A percentile compares a stretch with the other conserved stretches of the same genome.
These are phyloP conservation scores for Planococcus citri DNA, from an alignment of 1,140 invertebrate species.

Conservation along the genomic window DNA sequence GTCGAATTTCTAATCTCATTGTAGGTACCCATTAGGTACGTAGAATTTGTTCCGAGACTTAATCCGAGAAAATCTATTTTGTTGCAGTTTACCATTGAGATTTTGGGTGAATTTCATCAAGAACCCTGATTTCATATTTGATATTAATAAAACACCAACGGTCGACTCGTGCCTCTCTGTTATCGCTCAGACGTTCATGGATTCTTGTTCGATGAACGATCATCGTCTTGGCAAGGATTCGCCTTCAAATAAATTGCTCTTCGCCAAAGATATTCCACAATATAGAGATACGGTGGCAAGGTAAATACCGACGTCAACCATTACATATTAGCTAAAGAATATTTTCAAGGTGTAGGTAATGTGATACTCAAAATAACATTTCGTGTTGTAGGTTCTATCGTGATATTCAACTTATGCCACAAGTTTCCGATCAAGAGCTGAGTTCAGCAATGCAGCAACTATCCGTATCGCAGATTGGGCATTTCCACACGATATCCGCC, in stretches of 20 bases:
- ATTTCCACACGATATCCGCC: constrained; percentile 80
- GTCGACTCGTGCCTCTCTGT: constrained; percentile 87
- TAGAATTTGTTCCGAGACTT: too few species aligned
- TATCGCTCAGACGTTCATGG: constrained; percentile 93
- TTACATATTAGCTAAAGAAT: too few species aligned
- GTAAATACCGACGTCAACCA: too few species aligned
- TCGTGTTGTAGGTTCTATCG: constrained; percentile 75
- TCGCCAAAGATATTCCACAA: constrained; percentile 54
- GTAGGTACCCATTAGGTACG: neutral
- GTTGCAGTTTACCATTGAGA: constrained; percentile 65
- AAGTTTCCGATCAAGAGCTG: constrained; percentile 85
- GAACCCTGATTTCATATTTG: constrained; percentile 93
- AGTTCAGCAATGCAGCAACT: constrained; percentile 82
- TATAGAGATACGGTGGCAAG: constrained; percentile 45
- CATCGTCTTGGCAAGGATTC: constrained; percentile 86
- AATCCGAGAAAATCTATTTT: too few species aligned
- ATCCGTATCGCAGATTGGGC: constrained; percentile 69
- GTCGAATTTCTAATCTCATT: too few species aligned
- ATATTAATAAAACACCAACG: constrained; percentile 83
- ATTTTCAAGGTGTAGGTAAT: too few species aligned
- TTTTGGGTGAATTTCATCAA: constrained; percentile 98
- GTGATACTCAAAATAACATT: too few species aligned
- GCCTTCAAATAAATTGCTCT: constrained; percentile 85
- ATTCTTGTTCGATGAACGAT: constrained; percentile 78
- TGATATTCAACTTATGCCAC: constrained; percentile 67